Evolutionary conservation across 2,113 vertebrate genomes (phyloP).

Genomic region (Petrocephalus microphthalmus): DNA sequence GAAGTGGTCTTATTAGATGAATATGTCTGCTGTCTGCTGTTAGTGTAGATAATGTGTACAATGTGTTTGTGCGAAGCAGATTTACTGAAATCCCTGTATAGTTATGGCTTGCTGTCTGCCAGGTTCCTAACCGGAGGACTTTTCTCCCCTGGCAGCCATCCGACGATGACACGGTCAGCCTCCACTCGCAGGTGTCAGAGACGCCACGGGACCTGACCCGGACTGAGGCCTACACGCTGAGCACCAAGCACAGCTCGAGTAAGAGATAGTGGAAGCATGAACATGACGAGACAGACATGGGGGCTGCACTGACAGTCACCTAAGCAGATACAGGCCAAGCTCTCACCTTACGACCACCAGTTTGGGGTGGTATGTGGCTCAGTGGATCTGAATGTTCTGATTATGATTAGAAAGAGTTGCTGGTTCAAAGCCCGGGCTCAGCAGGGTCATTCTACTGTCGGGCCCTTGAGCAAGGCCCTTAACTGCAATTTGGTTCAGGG

Average conservation of each 20-base stretch:
- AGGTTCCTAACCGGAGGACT: background rate
- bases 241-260: slow-evolving; percentile 80
- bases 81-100: background rate
- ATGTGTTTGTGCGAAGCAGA: background rate
- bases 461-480: background rate
- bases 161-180: slow-evolving; percentile 93
- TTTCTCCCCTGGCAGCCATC: slow-evolving; percentile 72
- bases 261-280: slow-evolving; percentile 61
- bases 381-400: background rate
- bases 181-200: slow-evolving; percentile 96
- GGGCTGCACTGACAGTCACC: background rate
- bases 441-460: background rate
- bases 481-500: background rate
- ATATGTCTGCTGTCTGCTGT: background rate
- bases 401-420: background rate
- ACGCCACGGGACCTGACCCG: slow-evolving; percentile 72
- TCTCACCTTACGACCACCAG: background rate
- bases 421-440: background rate
- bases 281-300: background rate
- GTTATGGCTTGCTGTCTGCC: background rate
- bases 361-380: background rate
- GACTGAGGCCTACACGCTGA: slow-evolving; percentile 70
- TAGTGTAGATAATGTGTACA: background rate
- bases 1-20: background rate
- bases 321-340: background rate